Evolutionary conservation across 1,140 invertebrate genomes (phyloP).

Genomic region (Alviniconcha marisindica): DNA sequence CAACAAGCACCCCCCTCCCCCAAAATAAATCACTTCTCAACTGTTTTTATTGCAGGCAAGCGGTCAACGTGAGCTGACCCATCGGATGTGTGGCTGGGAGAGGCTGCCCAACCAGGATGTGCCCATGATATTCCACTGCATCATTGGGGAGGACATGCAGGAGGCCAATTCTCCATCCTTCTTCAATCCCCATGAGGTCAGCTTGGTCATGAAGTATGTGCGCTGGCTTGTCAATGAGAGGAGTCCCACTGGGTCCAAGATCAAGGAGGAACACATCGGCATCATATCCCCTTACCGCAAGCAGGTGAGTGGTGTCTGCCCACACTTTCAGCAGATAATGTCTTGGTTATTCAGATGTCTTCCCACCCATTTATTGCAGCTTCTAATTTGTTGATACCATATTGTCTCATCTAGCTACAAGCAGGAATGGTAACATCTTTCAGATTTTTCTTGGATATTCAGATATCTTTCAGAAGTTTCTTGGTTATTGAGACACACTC

Average conservation of each 20-base stretch:
- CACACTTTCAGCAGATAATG: no score
- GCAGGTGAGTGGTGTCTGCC: conserved; percentile 82
- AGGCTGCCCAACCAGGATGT: conserved; percentile 78
- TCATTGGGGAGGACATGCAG: conserved; percentile 75
- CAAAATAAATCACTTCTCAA: no score
- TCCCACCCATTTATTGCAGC: no score
- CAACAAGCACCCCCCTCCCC: no score
- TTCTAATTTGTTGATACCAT: no score
- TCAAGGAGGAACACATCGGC: conserved; percentile 87
- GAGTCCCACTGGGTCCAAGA: conserved; percentile 42
- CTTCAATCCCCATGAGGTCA: conserved; percentile 91
- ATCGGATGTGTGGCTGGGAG: conserved; percentile 71
- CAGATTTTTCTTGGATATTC: no score
- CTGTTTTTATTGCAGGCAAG: conserved; percentile 72
- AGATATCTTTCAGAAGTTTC: no score
- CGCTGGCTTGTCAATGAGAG: conserved; percentile 59
- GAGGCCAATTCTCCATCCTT: conserved; percentile 85
- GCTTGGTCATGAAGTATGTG: conserved; percentile 76
- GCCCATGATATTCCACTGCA: conserved; percentile 89
- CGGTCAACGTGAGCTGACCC: conserved; percentile 82
- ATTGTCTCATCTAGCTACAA: no score
- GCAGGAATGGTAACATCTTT: no score
- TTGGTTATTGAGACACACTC: no score
- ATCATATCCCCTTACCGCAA: conserved; percentile 94
- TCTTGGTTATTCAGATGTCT: no score